phyloP scores from a whole-genome alignment of 1,140 invertebrate species.

The Oreohelix idahoensis region DNA sequence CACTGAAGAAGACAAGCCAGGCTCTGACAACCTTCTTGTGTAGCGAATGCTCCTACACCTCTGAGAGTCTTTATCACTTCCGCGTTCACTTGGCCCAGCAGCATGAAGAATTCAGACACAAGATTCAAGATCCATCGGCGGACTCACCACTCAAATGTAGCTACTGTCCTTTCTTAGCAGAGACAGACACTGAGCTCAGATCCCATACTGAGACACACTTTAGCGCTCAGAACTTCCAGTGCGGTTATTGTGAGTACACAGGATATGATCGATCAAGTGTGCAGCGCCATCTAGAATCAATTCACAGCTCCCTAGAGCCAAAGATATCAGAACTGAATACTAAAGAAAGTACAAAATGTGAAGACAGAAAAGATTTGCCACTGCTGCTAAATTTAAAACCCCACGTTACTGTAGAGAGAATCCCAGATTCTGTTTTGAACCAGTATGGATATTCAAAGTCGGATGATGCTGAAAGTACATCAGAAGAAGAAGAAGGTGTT shows the following conservation, averaged over 20 bases:
- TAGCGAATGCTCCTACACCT: conserved; percentile 37
- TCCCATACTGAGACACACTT: conserved; percentile 41
- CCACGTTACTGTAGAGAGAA: conserved; percentile 26
- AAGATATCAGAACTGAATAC: conserved; percentile 32
- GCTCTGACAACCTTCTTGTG: conserved; percentile 35
- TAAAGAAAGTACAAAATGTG: neutral
- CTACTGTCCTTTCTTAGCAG: conserved; percentile 41
- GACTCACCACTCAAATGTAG: conserved; percentile 40
- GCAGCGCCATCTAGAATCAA: conserved; percentile 21
- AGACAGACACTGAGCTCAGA: conserved; percentile 43
- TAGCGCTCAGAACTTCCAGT: conserved; percentile 23
- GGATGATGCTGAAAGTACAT: neutral
- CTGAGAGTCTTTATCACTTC: conserved; percentile 45
- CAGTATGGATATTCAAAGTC: neutral
- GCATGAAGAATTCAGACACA: conserved; percentile 38
- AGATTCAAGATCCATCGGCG: conserved; percentile 23
- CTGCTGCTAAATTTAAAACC: conserved; percentile 26
- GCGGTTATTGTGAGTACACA: conserved; percentile 44
- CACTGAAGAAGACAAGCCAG: neutral
- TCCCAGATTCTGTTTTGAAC: conserved; percentile 26
- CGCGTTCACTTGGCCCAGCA: conserved; percentile 39
- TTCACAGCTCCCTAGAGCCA: conserved; percentile 17
- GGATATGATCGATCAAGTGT: conserved; percentile 31
- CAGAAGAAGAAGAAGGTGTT: neutral
- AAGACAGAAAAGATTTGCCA: neutral